Base-by-base conservation (phyloP, 2,888 invertebrate species). In the Blera fallax region DNA sequence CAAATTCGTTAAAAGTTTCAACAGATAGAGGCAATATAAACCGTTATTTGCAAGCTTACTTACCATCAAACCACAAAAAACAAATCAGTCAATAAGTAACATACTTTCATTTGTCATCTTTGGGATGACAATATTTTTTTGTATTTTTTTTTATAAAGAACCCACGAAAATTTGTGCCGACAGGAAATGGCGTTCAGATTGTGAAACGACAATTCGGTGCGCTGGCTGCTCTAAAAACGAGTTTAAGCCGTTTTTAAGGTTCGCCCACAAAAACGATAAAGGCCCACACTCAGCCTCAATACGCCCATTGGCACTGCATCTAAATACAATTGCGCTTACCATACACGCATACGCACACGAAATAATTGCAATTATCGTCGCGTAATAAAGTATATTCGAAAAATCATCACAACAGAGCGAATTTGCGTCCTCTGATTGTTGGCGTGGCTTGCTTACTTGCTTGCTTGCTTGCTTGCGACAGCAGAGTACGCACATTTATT, bases 251-350 rank as follows among this genome's bases (percentile, higher is more conserved):
- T 65, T 78, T 83, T 73, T 65, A 85, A 76, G 85, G 81, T 81
- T 85, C 85, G 85, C 85, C 85, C 85, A 85, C 85, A 81, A 85
- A 85, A 85, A 81, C 81, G 85, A 85, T 85, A 85, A 85, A 85
- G 85, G 85, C 85, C 85, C 85, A 85, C 85, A 85, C 85, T 85
- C 85, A 81, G 76, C 81, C 85, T 50, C 85, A 85, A 81, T 85
- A 85, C 85, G 85, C 85, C 85, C 81, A 85, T 81, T 67, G 76
- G 72, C 56, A 65, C 40, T 76, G 76, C 65, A 81, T 72, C 67
- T 48, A 48, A 85, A 67, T 76, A 80, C 76, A 80, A 80, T 81
- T 85, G 72, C 72, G 60, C 54, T 62, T 37, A 11, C 29, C 43
- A 40, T 32, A 37, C 79, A 80, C 74, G 76, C 80, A 85, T 81